phyloP scores from a whole-genome alignment of 1,140 invertebrate genomes.

The Cydia splendana region DNA sequence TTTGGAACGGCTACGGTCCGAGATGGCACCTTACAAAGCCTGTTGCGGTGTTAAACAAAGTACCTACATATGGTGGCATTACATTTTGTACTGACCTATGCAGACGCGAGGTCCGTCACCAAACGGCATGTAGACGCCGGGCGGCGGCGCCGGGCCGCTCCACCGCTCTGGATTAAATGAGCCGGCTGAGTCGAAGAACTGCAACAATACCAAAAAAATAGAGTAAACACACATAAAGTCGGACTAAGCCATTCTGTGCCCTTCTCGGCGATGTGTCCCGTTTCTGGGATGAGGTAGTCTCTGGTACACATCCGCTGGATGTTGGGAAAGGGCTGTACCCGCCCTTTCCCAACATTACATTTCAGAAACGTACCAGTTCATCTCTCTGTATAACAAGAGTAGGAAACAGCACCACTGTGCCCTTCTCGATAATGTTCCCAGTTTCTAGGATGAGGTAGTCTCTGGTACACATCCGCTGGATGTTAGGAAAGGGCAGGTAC shows the following conservation, averaged over 20 bases:
- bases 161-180: conserved; percentile 60
- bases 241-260: too few relatives aligned
- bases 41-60: too few relatives aligned
- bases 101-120: conserved; percentile 70
- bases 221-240: too few relatives aligned
- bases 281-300: too few relatives aligned
- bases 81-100: conserved; percentile 50
- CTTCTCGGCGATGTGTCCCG: too few relatives aligned
- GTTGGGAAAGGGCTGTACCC: too few relatives aligned
- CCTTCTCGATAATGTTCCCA: conserved; percentile 73
- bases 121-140: conserved; percentile 71
- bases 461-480: conserved; percentile 75
- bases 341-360: too few relatives aligned
- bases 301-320: too few relatives aligned
- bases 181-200: conserved; percentile 64
- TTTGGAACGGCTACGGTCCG: too few relatives aligned
- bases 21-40: too few relatives aligned
- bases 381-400: conserved; percentile 82
- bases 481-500: conserved; percentile 77
- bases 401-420: conserved; percentile 80
- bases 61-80: too few relatives aligned
- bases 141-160: conserved; percentile 47
- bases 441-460: conserved; percentile 78
- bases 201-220: conserved; percentile 34
- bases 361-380: too few relatives aligned